Base-by-base conservation (phyloP, 2,797 vertebrate genomes). In the Sebastes kiyomatsui region DNA sequence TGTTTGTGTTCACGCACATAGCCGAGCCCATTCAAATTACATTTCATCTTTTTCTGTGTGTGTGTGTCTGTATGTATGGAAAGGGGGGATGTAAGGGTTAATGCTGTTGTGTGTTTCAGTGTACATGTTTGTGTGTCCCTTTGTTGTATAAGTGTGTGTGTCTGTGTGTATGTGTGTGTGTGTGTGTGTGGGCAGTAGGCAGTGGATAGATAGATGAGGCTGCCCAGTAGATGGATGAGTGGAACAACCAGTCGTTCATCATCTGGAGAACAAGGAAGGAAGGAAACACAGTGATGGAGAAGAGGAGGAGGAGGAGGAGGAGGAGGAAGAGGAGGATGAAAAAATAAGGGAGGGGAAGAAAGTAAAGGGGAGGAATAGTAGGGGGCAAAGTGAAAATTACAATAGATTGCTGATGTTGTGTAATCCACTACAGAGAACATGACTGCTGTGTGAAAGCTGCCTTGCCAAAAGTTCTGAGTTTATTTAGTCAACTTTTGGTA, bases 171-270 rank as follows among this genome's bases (percentile, higher is more conserved):
- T 60, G 30, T 56, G 64, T 56, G 59, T 64, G 67, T 69, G 75
- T 65, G 83, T 83, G 75, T 83, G 83, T 73, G 83, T 42, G 78
- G 62, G 85, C 49, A 72, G 85, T 49, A 75, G 69, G 70, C 61
- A 13, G 75, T 32, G 71, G 91, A 93, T 93, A 95, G 96, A 96
- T 96, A 95, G 95, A 96, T 90, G 90, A 89, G 78, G 84, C 94
- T 96, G 95, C 95, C 94, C 87, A 67, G 68, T 87, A 94, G 94
- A 96, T 95, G 75, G 88, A 94, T 93, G 95, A 95, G 93, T 67
- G 85, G 67, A 92, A 87, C 87, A 89, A 70, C 83, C 70, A 90
- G 90, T 88, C 90, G 33, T 96, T 93, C 89, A 96, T 96, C 95
- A 95, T 92, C 76, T 54, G 80, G 77, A 85, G 91, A 85, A 94